Evolutionary conservation across 2,113 vertebrate genomes (phyloP), one percentile per base, ranked within the genome.

Genomic region (Aramus guarauna): DNA sequence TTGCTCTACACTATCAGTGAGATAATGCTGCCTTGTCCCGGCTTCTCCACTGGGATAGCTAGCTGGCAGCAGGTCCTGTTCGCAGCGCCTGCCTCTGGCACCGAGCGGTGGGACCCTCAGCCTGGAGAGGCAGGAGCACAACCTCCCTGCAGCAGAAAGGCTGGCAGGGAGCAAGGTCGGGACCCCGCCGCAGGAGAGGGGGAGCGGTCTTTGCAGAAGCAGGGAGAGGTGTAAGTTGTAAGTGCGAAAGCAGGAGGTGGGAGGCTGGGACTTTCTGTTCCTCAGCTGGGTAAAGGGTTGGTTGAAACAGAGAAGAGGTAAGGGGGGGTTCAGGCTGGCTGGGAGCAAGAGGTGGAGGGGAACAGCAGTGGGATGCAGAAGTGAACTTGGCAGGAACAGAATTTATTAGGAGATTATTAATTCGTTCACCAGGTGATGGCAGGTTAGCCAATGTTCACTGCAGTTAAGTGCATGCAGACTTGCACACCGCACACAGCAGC

Each of bases 51-150:
- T 6, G 36, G 32, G 26, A 56, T 22, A 20, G n/a, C 6, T 9
- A 30, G 48, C 53, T 50, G 36, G 77, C 45, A 77, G 85, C 73
- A 50, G 36, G 12, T 22, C 19, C 43, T 81, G 45, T 37, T 69
- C 50, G 59, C 27, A 5, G 23, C 13, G 1, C 52, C 58, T 67
- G 55, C 53, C 63, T 22, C 82, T 11, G 41, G 21, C 43, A 21
- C 47, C 1, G 1, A 24, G 50, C 17, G 67, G 47, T 0, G 0
- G 69, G 60, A 59, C 20, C n/a, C 66, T 41, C 9, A 0, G 32
- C 36, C 47, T 43, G 29, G n/a, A 85, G 50, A 71, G 32, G 14
- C 39, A 43, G 62, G 72, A 56, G 53, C 47, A 50, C 20, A 39
- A 23, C 22, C 13, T 26, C 37, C 17, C 5, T 8, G 4, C 3